Evolutionary conservation across 2,113 vertebrate species (phyloP), one percentile per base, ranked within the genome.

Genomic region (Actenoides hombroni): DNA sequence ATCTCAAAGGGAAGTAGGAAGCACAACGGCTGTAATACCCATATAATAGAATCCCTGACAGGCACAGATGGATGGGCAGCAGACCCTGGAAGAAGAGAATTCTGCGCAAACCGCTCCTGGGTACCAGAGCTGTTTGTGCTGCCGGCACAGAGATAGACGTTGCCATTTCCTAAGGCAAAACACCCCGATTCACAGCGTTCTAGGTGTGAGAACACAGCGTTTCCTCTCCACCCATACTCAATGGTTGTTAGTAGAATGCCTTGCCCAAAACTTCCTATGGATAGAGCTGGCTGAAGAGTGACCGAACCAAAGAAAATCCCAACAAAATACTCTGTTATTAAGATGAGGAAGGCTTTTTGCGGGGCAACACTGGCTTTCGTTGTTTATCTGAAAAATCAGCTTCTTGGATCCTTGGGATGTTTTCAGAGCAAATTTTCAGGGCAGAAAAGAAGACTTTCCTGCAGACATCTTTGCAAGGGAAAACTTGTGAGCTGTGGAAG

Each of bases 121-220:
- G 29, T 69, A 54, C 33, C 29, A 25, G 70, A 82, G 80, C 40
- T 31, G 54, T 68, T 74, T 39, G 85, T 73, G 60, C 46, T 75
- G 83, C 51, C 10, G 2, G 67, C 3, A 20, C 61, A 64, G 84
- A 79, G 61, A n/a, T 10, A 83, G 67, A 17, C 42, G 11, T 28
- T 74, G 40, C 42, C 56, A 15, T 54, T 93, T 83, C 56, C 83
- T 54, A 21, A 33, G 42, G 28, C n/a, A 94, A 60, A 76, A 49
- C 59, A 39, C 14, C 67, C 68, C 18, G 19, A 14, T 68, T 86
- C 53, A 14, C 61, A 76, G 57, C 61, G 69, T 53, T 26, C 56
- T 9, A 60, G 37, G 21, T 48, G 44, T 0, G 0, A 81, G 73
- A 74, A 59, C 51, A 44, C 21, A 48, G 6, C 0, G 0, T 70